A percentile compares a stretch with the other conserved stretches of the same genome.
Conservation (phyloP, 92 coral and sea anemone genomes). For the Siderastrea radians region DNA sequence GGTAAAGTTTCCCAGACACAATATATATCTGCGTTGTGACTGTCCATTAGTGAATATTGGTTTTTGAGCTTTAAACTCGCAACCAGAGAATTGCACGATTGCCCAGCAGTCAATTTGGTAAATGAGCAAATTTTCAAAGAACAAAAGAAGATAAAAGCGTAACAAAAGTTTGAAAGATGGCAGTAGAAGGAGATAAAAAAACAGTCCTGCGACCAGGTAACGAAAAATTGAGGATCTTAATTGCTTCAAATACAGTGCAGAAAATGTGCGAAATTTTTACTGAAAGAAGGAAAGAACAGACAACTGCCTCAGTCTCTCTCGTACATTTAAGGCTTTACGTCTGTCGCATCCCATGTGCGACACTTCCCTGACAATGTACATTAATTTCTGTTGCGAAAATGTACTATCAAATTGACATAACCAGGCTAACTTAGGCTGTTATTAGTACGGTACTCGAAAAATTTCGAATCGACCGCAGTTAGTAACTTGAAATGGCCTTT, state of each 20-base stretch:
- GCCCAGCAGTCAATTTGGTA: neutral
- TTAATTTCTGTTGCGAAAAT: neutral
- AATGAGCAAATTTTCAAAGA: conserved; percentile 23
- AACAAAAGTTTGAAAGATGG: neutral
- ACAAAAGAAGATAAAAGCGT: conserved; percentile 1
- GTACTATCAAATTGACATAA: neutral
- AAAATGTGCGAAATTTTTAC: neutral
- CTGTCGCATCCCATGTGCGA: neutral
- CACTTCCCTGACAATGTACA: neutral
- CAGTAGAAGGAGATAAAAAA: neutral
- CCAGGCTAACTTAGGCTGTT: no score
- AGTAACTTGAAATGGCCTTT: neutral
- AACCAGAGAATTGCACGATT: conserved; percentile 6
- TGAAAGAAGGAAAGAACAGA: neutral
- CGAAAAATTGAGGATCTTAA: neutral
- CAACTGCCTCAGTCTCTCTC: neutral
- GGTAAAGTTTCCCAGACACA: conserved; percentile 40
- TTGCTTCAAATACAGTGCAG: neutral
- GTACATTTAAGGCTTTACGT: neutral
- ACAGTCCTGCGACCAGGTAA: conserved; percentile 10
- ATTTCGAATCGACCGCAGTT: neutral
- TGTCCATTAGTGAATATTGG: conserved; percentile 35
- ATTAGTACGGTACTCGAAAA: neutral
- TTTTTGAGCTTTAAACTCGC: conserved; percentile 18
- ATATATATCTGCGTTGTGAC: conserved; percentile 2